phyloP scores from a whole-genome alignment of 2,888 invertebrate species.

The Rhagonycha lutea region DNA sequence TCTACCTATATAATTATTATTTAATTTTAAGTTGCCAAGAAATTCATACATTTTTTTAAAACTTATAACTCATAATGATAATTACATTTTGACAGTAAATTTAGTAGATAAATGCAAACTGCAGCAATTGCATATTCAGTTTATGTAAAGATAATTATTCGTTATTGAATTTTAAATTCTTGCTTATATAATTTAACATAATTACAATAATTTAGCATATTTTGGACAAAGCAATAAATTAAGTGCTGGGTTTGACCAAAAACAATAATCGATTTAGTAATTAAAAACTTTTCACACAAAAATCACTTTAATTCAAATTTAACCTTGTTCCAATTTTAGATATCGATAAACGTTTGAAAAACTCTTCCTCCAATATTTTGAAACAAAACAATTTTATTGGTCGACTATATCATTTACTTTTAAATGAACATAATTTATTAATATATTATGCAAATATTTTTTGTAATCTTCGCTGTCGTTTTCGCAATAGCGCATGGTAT shows the following conservation, averaged over 20 bases:
- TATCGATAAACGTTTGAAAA: not conserved
- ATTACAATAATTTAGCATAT: not conserved
- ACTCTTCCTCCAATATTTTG: not conserved
- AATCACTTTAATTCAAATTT: not conserved
- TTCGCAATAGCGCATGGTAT: not conserved
- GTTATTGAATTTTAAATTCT: not conserved
- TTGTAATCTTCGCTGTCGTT: not conserved
- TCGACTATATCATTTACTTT: not conserved
- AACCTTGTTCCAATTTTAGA: not conserved
- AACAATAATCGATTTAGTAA: not conserved
- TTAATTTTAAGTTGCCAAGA: not conserved
- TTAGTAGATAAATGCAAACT: not conserved
- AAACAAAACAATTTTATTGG: not conserved
- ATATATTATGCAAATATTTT: not conserved
- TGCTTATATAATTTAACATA: not conserved
- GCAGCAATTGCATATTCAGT: not conserved
- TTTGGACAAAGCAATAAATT: not conserved
- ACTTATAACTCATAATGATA: not conserved
- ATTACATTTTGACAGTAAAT: not conserved
- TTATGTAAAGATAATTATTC: not conserved
- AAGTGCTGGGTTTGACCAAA: not conserved
- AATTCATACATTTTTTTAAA: not conserved
- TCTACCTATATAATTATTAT: not conserved
- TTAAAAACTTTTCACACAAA: not conserved
- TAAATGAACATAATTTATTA: not conserved